Percentiles rank a stretch among this genome's conserved stretches.
phyloP scores from a whole-genome alignment of 2,888 invertebrate species.

The Cephus spinipes region DNA sequence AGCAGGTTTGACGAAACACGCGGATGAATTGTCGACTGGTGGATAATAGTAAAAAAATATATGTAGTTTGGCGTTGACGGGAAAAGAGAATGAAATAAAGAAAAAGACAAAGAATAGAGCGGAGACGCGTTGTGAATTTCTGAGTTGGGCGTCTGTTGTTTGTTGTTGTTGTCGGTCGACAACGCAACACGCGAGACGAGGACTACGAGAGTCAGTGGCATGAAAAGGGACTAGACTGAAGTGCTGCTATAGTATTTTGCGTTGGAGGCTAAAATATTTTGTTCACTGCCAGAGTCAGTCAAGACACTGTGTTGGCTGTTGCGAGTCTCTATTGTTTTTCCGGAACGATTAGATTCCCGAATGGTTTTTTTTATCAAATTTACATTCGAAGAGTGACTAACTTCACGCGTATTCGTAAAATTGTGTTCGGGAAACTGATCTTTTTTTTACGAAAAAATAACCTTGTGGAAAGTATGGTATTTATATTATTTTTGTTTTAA shows the following conservation, averaged over 20 bases:
- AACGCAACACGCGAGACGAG: background rate
- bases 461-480: too few species aligned
- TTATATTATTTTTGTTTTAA: background rate
- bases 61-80: background rate
- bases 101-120: background rate
- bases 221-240: background rate
- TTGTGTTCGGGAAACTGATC: too few species aligned
- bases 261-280: background rate
- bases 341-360: too few species aligned
- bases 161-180: background rate
- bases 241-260: background rate
- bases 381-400: too few species aligned
- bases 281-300: background rate
- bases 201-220: background rate
- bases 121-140: background rate
- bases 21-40: background rate
- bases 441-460: too few species aligned
- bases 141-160: background rate
- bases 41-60: background rate
- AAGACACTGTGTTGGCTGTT: background rate
- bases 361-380: too few species aligned
- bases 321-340: too few species aligned
- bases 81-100: background rate
- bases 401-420: too few species aligned
- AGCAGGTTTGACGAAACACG: background rate